Percentiles rank a stretch among this genome's conserved stretches.
Conservation (phyloP, 2,888 invertebrate species). For the Hyppa rectilinea region DNA sequence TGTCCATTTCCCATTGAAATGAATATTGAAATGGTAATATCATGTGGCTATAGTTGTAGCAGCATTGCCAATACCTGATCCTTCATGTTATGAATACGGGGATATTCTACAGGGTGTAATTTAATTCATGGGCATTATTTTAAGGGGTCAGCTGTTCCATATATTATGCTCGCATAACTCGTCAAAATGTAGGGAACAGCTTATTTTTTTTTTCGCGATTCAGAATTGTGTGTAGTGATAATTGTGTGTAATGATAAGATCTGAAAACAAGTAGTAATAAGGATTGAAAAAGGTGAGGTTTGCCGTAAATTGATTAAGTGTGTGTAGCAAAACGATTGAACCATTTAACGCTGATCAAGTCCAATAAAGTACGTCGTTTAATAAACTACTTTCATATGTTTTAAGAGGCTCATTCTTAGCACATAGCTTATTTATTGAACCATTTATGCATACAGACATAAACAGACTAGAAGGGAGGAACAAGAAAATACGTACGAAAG, state of each 20-base stretch:
- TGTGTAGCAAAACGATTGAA: not conserved
- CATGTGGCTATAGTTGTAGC: not conserved
- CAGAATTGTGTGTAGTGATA: too few relatives aligned
- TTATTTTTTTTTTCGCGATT: too few relatives aligned
- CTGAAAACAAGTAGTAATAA: not conserved
- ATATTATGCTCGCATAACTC: too few relatives aligned
- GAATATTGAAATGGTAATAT: not conserved
- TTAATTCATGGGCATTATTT: too few relatives aligned
- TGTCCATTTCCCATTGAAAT: not conserved
- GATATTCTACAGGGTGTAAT: too few relatives aligned
- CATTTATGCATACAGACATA: too few relatives aligned
- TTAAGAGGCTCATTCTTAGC: not conserved
- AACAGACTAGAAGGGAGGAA: too few relatives aligned
- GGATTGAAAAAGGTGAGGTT: not conserved
- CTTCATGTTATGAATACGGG: too few relatives aligned
- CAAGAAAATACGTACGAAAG: too few relatives aligned
- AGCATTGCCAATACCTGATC: not conserved
- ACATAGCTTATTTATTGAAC: not conserved
- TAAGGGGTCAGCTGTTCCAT: too few relatives aligned
- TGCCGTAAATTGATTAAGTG: not conserved
- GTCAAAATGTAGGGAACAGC: too few relatives aligned
- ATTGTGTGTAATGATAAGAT: too few relatives aligned
- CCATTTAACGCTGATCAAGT: not conserved
- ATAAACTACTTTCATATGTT: not conserved
- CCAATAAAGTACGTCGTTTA: not conserved